Conservation (phyloP, 2,888 invertebrate species). For the Volucella zonaria region DNA sequence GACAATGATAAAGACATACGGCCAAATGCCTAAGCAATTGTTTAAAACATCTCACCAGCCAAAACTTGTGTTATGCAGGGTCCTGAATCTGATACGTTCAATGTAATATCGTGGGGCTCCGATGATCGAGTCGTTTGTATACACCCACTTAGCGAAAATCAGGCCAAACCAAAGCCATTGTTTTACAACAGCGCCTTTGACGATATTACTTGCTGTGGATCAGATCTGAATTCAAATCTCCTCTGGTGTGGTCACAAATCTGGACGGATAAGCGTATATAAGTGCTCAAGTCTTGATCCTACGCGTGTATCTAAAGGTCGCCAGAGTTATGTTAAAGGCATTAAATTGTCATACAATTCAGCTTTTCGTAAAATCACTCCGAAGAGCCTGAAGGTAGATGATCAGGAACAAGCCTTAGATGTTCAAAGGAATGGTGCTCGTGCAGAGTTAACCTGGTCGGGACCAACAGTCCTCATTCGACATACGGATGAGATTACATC, state of each 20-base stretch:
- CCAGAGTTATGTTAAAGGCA: slow-evolving; percentile 79
- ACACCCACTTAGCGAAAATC: slow-evolving; percentile 86
- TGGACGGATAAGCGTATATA: slow-evolving; percentile 88
- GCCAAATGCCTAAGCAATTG: slow-evolving; percentile 94
- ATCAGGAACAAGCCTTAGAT: slow-evolving; percentile 71
- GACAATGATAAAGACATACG: slow-evolving; percentile 94
- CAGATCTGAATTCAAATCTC: slow-evolving; percentile 86
- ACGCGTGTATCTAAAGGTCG: slow-evolving; percentile 78
- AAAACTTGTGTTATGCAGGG: slow-evolving; percentile 81
- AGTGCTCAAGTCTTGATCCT: slow-evolving; percentile 80
- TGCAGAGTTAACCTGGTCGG: slow-evolving; percentile 80
- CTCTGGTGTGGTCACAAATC: slow-evolving; percentile 89
- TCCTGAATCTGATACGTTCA: slow-evolving; percentile 84
- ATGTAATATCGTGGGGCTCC: slow-evolving; percentile 90
- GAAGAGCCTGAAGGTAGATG: slow-evolving; percentile 74
- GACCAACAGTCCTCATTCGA: slow-evolving; percentile 84
- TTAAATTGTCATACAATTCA: slow-evolving; percentile 81
- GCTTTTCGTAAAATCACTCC: slow-evolving; percentile 81
- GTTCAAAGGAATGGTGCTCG: slow-evolving; percentile 74
- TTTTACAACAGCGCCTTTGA: slow-evolving; percentile 86
- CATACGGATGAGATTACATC: slow-evolving; percentile 87
- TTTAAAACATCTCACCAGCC: slow-evolving; percentile 88
- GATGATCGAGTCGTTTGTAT: slow-evolving; percentile 89
- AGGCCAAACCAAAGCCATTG: slow-evolving; percentile 85
- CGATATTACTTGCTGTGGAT: slow-evolving; percentile 84